A percentile compares a stretch with the other conserved stretches of the same genome.
Conservation (phyloP, 2,888 invertebrate genomes). For the Argyresthia albistria region DNA sequence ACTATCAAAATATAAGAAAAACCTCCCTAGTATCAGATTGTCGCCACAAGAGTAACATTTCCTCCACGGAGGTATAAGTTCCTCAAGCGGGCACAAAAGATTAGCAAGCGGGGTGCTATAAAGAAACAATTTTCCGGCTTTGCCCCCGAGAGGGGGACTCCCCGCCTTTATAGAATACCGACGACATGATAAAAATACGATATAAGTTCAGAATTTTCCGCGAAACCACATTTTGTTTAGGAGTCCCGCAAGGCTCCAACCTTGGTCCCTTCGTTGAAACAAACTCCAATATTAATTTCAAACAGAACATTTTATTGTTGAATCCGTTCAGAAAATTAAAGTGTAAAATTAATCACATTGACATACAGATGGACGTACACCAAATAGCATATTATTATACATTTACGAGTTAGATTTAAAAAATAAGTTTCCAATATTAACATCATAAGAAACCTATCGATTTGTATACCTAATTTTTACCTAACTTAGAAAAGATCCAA, state of each 20-base stretch:
- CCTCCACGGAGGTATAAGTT: constrained; percentile 13
- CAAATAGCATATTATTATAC: constrained; percentile 62
- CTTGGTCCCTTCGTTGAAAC: constrained; percentile 6
- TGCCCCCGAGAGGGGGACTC: constrained; percentile 35
- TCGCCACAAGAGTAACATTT: constrained; percentile 21
- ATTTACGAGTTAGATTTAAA: constrained; percentile 57
- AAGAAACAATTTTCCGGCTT: constrained; percentile 68
- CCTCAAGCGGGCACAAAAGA: constrained; percentile 31
- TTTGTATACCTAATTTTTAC: constrained; percentile 34
- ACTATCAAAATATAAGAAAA: constrained; percentile 57
- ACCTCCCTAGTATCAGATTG: constrained; percentile 40
- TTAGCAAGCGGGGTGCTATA: constrained; percentile 64
- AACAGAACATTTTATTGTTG: constrained; percentile 73
- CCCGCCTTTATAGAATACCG: constrained; percentile 43
- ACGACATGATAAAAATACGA: constrained; percentile 60
- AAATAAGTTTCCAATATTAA: constrained; percentile 37
- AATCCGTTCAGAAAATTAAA: constrained; percentile 57
- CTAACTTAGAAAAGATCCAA: constrained; percentile 57
- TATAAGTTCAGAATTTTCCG: constrained; percentile 23
- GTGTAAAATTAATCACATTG: constrained; percentile 65
- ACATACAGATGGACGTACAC: constrained; percentile 72
- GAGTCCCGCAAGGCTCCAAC: too few species aligned
- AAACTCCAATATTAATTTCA: constrained; percentile 58
- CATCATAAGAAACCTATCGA: constrained; percentile 46
- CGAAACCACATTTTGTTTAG: constrained; percentile 11